Base-by-base conservation (phyloP, 2,888 invertebrate genomes). In the Mythimna lalbum region DNA sequence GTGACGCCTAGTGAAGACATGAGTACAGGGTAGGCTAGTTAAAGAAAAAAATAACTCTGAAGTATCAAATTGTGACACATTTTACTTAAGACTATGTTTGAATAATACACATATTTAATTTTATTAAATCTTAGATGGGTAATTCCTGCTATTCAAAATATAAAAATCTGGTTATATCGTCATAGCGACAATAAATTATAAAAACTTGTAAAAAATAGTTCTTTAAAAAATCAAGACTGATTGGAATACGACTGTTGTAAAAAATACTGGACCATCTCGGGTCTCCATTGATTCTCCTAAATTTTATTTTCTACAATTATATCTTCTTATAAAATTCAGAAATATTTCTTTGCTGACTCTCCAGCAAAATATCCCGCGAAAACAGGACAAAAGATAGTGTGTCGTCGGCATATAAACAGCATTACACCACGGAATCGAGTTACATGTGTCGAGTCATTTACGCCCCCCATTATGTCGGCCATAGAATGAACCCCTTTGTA, bases 361-460 rank as follows among this genome's bases (percentile, higher is more conserved):
- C 88, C 88, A 75, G 63, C 63, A 63, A 84, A 72, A 86, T 84
- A 86, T 79, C 75, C 79, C 59, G 89, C 89, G 84, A 89, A 90
- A 88, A 87, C 81, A 87, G 87, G 85, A 92, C 91, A 92, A 92
- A 90, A 90, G 87, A 89, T 88, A 91, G 88, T 88, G 86, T 88
- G 87, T 90, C 88, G 84, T 86, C 86, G 82, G 88, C 89, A 90
- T 90, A 92, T 89, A 92, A 91, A 92, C 91, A 91, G 87, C 89
- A 88, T 90, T 90, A 93, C 90, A 89, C 88, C 84, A 78, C 76
- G 88, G 92, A 89, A 89, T 93, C 92, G 86, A 86, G 89, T 93
- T 93, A 92, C 93, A 88, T 87, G 87, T 88, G 90, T 88, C 88
- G 86, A 89, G 85, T 87, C 87, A 86, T 89, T 86, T 83, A 73